Evolutionary conservation across 2,797 vertebrate species (phyloP).

Genomic region (Acanthornis magna): DNA sequence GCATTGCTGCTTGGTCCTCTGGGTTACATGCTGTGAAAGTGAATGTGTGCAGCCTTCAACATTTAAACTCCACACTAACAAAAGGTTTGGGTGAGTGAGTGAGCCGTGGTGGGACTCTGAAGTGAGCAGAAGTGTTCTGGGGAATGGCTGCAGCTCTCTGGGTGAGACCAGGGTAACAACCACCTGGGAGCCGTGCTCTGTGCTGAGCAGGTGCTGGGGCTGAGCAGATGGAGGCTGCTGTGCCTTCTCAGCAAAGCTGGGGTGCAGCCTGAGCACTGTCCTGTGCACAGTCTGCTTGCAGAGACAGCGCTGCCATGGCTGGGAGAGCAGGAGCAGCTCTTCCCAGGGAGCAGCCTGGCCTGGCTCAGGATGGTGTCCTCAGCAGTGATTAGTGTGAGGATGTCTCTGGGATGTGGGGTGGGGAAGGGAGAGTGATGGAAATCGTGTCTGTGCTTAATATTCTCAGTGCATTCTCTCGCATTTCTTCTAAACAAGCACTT

Average conservation of each 20-base stretch:
- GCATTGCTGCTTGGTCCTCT: not conserved
- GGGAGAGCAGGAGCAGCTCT: not conserved
- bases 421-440: not conserved
- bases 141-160: not conserved
- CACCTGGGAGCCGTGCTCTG: not conserved
- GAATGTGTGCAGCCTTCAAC: not conserved
- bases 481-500: not conserved
- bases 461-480: not conserved
- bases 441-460: not conserved
- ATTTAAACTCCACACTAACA: not conserved
- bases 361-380: not conserved
- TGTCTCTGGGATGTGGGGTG: not conserved
- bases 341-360: not conserved
- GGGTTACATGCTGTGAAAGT: fast-evolving
- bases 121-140: not conserved
- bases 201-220: not conserved
- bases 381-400: not conserved
- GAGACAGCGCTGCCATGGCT: fast-evolving
- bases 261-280: not conserved
- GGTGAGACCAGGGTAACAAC: too few species aligned
- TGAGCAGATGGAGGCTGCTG: fast-evolving
- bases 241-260: not conserved
- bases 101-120: not conserved
- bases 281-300: fast-evolving
- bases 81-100: not conserved